Evolutionary conservation across 1,140 invertebrate genomes (phyloP), one percentile per base, ranked within the genome.

Genomic region (Magallana ariakensis): DNA sequence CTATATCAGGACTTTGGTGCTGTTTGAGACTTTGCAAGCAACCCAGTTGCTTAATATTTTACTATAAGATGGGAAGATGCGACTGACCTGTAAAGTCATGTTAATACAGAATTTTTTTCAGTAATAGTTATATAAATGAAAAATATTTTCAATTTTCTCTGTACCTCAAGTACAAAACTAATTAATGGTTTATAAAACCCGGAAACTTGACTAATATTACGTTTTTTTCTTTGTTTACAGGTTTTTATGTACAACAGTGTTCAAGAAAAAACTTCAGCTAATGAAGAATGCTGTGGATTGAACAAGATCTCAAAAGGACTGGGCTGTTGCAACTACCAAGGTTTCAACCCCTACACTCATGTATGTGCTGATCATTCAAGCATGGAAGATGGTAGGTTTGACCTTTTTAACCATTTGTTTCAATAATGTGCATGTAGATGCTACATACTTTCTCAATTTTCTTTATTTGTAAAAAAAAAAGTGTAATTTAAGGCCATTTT

Each of bases 241-340:
- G 15, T n/a, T 2, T 82, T 19, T 55, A 5, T 82, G 46, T 82
- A 82, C 19, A 19, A n/a, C 80, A 82, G 15, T 55, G 15, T 53
- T 3, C 53, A 54, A 19, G 46, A 33, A 13, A 92, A 91, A 87
- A 60, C 75, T 55, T 56, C 88, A 57, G 91, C 92, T 66, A 94
- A 94, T 89, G 92, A 93, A 87, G 91, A 92, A 55, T 94, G 94
- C 87, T 94, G 94, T 92, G 93, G 93, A 46, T 81, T 92, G 54
- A 92, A 92, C 87, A 88, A 75, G 10, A 92, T 94, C 33, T 93
- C 92, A 10, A 90, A 88, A 26, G 88, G 90, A 15, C 90, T 94
- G 16, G 87, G 87, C 19, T 94, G 94, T 88, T 94, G 94, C 89
- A 93, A 94, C 80, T 89, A 88, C 87, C 86, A 89, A 5, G 93